Base-by-base conservation (phyloP, 64 coral and sea anemone species). In the Actinia equina region DNA sequence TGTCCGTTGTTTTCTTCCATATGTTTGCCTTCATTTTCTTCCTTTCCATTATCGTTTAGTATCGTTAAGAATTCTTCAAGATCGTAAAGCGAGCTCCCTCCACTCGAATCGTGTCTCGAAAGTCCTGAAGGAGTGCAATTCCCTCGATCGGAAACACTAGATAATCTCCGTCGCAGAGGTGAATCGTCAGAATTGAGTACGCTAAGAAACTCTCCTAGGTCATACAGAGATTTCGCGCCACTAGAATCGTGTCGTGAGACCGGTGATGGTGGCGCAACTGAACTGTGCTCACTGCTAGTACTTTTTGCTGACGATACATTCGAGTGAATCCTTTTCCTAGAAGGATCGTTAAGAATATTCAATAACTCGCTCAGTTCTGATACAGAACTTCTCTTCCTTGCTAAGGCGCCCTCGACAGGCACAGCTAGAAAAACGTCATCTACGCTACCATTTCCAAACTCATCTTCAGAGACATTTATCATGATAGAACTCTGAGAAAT, bases 401-500 rank as follows among this genome's bases (percentile, higher is more conserved):
- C 42, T 2, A 25, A 51, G 0, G n/a, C 23, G 15, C 67, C 70
- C 17, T 42, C 55, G 0, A 57, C 71, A 4, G 94, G 91, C 0
- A 96, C 87, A 26, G 91, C 88, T 26, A 96, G 58, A 61, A 96
- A 96, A 8, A 96, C 91, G 55, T 96, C 94, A 1, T 96, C 94
- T 0, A 96, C 60, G 44, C 91, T 96, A 42, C 74, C 62, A 6
- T 83, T 89, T 2, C 88, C 30, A 25, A 77, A 43, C 55, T 85
- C 83, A 51, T 92, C 90, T 77, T 92, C 90, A 4, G 84, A 87
- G 12, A 92, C 84, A 23, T 87, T 77, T 19, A 92, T 87, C 17
- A 85, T 92, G 10, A 92, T 61, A 20, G 74, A 77, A 69, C 85
- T 92, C 79, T 92, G 90, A 0, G 94, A 93, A 23, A 93, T 89